phyloP scores from a whole-genome alignment of 2,113 vertebrate species.

The Passer domesticus region DNA sequence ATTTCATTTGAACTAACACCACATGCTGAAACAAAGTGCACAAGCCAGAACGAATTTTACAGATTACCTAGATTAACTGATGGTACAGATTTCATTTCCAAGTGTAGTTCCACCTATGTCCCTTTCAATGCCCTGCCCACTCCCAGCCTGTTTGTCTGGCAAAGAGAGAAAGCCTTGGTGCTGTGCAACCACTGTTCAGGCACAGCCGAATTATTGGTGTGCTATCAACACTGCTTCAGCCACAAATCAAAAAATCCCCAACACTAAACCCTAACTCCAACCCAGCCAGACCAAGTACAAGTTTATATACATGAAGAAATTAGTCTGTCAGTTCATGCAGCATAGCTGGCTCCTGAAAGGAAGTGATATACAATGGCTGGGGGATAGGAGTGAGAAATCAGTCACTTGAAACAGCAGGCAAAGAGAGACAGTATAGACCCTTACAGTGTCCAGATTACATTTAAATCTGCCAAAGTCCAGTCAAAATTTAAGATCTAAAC shows the following conservation, averaged over 20 bases:
- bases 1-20: not conserved
- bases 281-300: not conserved
- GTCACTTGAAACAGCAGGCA: not conserved
- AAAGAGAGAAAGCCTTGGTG: not conserved
- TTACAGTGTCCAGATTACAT: not conserved
- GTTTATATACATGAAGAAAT: not conserved
- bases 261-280: not conserved
- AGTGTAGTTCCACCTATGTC: not conserved
- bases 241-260: not conserved
- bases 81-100: not conserved
- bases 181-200: not conserved
- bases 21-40: not conserved
- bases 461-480: conserved; percentile 8
- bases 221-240: not conserved
- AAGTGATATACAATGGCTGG: not conserved
- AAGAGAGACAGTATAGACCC: not conserved
- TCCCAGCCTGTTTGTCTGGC: not conserved
- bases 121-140: not conserved
- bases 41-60: not conserved
- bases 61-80: not conserved
- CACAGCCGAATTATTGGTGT: not conserved
- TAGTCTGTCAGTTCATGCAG: not conserved
- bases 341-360: not conserved
- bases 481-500: conserved; percentile 39
- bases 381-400: not conserved